phyloP scores from a whole-genome alignment of 2,113 vertebrate species.

The Noturus placidus region DNA sequence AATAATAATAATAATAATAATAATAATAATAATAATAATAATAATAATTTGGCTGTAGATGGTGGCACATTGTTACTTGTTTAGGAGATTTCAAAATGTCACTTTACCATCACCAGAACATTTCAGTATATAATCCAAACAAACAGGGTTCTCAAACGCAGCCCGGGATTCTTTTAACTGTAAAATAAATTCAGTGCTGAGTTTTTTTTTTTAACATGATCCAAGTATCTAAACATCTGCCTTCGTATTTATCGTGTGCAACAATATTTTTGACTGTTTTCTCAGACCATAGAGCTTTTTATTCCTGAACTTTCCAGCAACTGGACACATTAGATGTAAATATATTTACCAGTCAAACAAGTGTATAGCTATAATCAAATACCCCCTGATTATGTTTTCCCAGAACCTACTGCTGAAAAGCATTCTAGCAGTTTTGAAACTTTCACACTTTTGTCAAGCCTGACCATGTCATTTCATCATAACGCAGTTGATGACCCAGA shows the following conservation, averaged over 20 bases:
- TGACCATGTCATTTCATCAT: conserved; percentile 6
- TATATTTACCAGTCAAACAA: too few species aligned
- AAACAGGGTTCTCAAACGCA: not conserved
- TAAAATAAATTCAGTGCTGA: not conserved
- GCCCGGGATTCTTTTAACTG: not conserved
- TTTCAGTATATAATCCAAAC: not conserved
- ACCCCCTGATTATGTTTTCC: too few species aligned
- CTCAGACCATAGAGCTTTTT: too few species aligned
- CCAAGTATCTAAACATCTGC: not conserved
- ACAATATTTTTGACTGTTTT: too few species aligned
- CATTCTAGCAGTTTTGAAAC: not conserved
- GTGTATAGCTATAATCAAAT: too few species aligned
- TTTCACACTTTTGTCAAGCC: not conserved
- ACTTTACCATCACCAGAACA: not conserved
- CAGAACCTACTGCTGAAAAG: not conserved
- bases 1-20: not conserved
- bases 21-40: not conserved
- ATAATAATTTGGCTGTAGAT: not conserved
- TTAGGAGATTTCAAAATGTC: not conserved
- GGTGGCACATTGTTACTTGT: not conserved
- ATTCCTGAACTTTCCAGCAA: too few species aligned
- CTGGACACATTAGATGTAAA: too few species aligned
- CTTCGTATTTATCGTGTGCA: not conserved
- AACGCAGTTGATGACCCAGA: conserved; percentile 12
- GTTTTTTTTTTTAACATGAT: not conserved